Base-by-base conservation (phyloP, 2,113 vertebrate genomes). In the Nerophis lumbriciformis region DNA sequence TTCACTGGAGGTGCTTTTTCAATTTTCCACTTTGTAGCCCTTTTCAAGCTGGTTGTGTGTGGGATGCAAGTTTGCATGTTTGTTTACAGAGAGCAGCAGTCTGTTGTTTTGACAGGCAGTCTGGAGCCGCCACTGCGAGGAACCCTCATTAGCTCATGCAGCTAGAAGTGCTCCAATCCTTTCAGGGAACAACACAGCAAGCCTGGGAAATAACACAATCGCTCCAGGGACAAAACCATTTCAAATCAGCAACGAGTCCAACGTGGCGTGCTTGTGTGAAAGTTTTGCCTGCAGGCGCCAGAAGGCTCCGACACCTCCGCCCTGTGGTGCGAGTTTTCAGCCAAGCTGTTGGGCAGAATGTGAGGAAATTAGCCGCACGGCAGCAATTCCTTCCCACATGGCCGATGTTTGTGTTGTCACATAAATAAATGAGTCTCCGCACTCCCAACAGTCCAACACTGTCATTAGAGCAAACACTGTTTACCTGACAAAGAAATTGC, bases 321-420 rank as follows among this genome's bases (percentile, higher is more conserved):
- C 66, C 63, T 0, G 3, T 6, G 42, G 63, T 76, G 66, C 8
- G 45, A 72, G 8, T 65, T 68, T 69, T 81, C 67, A 72, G 61
- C 62, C 63, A 77, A 78, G 74, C 62, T 74, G 77, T 70, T 65
- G 64, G 65, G 71, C 60, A 61, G 65, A 78, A 66, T 63, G 65
- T 69, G 65, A 74, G 75, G 42, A 76, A 83, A 85, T 85, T 72
- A 85, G 48, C 62, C 69, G 68, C 66, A 64, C 63, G 55, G 65
- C 62, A 73, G 68, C 49, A 11, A 62, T 47, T 69, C 65, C 52
- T 72, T 63, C 65, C 63, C 51, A 16, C 37, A 10, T 13, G 58
- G 73, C 49, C 52, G 16, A 66, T 77, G 79, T 77, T 86, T 79
- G 72, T 79, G 74, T 71, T 82, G 75, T 64, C 69, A 68, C 16